Base-by-base conservation (phyloP, 2,113 vertebrate genomes). In the Menura novaehollandiae region DNA sequence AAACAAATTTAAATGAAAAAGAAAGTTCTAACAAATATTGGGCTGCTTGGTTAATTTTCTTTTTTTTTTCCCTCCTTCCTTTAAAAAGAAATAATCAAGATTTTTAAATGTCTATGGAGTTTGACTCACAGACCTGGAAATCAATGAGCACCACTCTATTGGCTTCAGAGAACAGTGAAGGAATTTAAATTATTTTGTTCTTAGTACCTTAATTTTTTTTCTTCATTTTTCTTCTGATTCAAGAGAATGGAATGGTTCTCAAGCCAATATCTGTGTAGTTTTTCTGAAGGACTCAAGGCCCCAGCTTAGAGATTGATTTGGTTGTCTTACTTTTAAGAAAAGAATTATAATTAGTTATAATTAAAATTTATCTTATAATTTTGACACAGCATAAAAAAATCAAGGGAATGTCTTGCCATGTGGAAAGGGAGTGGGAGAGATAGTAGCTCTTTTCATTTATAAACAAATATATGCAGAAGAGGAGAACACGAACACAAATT, bases 381-480 rank as follows among this genome's bases (percentile, higher is more conserved):
- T 79, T 53, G 30, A 88, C 85, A 75, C 20, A 55, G 46, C 1
- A 3, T 28, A 46, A 81, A 55, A 51, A 77, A 60, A 75, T 79
- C 33, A 60, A 69, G 15, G 35, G 37, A 87, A 85, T 72, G 18
- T 20, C 72, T 39, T 79, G 74, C 30, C 63, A 49, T 32, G 49
- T 73, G 53, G 49, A 28, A 21, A 82, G 30, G 30, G 22, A 91
- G 13, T 62, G 13, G 27, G 53, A 73, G 49, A 80, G 15, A 66
- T 32, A 74, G 3, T 49, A 56, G 49, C 49, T 66, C 58, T 83
- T 85, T 90, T 85, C 32, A 80, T 80, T 85, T 90, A 77, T 89
- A 97, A 96, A 87, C 67, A 95, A 94, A 95, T 88, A 91, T 37
- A 90, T 55, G 53, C 60, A 96, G 83, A 95, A 91, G 26, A 17